Evolutionary conservation across 2,888 invertebrate genomes (phyloP).

Genomic region (Leucoma salicis): DNA sequence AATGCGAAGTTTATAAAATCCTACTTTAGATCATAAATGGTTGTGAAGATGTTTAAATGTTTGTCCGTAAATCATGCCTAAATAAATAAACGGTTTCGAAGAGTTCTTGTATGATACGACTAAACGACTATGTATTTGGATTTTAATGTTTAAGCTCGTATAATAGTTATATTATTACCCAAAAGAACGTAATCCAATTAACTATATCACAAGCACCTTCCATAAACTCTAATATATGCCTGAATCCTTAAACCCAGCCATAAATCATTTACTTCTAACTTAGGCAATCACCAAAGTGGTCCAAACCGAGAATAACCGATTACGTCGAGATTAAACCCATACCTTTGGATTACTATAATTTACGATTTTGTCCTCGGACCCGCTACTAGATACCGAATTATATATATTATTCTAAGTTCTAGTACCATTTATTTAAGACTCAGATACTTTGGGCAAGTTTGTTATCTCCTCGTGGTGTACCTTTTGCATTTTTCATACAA

Average conservation of each 20-base stretch:
- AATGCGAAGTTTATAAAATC: too few relatives aligned
- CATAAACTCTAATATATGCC: background rate
- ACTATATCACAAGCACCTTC: background rate
- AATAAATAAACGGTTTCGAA: too few relatives aligned
- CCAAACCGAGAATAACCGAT: constrained; percentile 21
- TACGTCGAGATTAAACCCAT: constrained; percentile 20
- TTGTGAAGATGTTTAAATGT: too few relatives aligned
- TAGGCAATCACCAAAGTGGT: constrained; percentile 15
- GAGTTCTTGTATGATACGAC: too few relatives aligned
- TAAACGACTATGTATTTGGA: too few relatives aligned
- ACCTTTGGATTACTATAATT: constrained; percentile 33
- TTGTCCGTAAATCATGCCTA: too few relatives aligned
- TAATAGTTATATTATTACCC: too few relatives aligned
- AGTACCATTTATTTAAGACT: constrained; percentile 41
- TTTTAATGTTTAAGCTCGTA: too few relatives aligned
- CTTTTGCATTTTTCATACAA: constrained; percentile 12
- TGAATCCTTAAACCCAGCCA: background rate
- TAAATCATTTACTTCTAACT: constrained; percentile 8
- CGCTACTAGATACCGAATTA: constrained; percentile 25
- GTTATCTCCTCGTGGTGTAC: background rate
- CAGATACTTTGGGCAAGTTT: constrained; percentile 22
- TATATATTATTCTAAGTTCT: constrained; percentile 44
- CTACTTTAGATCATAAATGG: too few relatives aligned
- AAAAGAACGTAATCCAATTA: background rate
- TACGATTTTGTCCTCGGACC: constrained; percentile 21